Evolutionary conservation across 1,140 invertebrate species (phyloP).

Genomic region (Calliopsis andreniformis): DNA sequence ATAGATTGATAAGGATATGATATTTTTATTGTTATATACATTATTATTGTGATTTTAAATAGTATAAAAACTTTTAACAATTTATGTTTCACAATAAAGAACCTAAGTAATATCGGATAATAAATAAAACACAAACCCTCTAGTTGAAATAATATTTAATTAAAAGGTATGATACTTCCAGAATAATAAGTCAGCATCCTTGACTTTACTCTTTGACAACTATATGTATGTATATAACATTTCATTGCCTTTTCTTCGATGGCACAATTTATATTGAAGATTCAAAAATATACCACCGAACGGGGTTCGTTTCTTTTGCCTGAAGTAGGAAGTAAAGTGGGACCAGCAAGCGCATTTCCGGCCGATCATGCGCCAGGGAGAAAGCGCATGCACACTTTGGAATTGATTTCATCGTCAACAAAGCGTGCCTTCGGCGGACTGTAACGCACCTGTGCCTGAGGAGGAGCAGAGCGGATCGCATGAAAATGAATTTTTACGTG

Average conservation of each 20-base stretch:
- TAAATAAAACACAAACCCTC: too few relatives aligned
- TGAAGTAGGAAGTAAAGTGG: constrained; percentile 22
- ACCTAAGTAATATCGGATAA: too few relatives aligned
- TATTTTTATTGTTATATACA: too few relatives aligned
- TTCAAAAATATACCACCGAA: background rate
- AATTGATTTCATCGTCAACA: constrained; percentile 64
- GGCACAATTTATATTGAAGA: background rate
- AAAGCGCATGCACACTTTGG: constrained; percentile 45
- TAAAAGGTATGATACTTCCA: too few relatives aligned
- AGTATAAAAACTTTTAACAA: too few relatives aligned
- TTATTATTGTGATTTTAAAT: too few relatives aligned
- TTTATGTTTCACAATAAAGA: too few relatives aligned
- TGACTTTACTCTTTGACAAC: too few relatives aligned
- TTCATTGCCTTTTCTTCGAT: background rate
- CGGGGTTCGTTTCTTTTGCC: background rate
- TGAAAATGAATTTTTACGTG: constrained; percentile 44
- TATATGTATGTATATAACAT: too few relatives aligned
- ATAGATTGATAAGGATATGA: background rate
- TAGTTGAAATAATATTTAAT: too few relatives aligned
- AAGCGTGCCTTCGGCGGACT: constrained; percentile 23
- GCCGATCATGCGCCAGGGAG: constrained; percentile 49
- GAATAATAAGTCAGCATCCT: too few relatives aligned
- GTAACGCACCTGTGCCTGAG: constrained; percentile 14
- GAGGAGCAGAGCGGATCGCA: constrained; percentile 20
- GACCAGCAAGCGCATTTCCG: constrained; percentile 43